phyloP scores from a whole-genome alignment of 2,888 invertebrate genomes.

The Diachrysia chrysitis region DNA sequence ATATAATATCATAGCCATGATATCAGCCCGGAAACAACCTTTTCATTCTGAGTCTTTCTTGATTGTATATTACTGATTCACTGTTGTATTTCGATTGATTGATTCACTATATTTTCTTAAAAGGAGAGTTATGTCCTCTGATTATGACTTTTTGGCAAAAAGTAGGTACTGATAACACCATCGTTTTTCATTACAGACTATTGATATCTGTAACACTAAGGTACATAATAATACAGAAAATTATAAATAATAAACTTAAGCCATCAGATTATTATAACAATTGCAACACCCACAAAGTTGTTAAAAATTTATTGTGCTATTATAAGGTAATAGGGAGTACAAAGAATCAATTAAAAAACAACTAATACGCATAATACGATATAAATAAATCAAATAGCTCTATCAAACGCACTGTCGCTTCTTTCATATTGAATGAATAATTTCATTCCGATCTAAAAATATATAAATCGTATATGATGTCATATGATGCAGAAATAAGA shows the following conservation, averaged over 20 bases:
- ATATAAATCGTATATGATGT: slow-evolving; percentile 6
- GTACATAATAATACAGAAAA: neutral
- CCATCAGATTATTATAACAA: too few relatives aligned
- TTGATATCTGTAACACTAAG: neutral
- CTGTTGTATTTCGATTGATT: too few relatives aligned
- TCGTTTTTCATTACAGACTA: neutral
- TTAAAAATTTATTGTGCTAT: too few relatives aligned
- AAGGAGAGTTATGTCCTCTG: neutral
- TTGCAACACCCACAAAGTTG: too few relatives aligned
- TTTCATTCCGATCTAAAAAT: slow-evolving; percentile 14
- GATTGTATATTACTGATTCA: neutral
- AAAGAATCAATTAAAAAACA: neutral
- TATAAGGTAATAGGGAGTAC: too few relatives aligned
- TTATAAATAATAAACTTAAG: neutral
- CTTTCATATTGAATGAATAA: slow-evolving; percentile 14
- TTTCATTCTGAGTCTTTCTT: too few relatives aligned
- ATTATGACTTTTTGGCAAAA: neutral
- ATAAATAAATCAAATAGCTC: slow-evolving; percentile 18
- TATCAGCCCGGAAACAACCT: too few relatives aligned
- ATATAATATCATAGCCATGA: too few relatives aligned
- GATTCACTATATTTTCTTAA: neutral
- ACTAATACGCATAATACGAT: neutral
- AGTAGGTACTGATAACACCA: neutral
- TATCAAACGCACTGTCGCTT: slow-evolving; percentile 11
- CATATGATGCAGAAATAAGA: slow-evolving; percentile 8